These are phyloP conservation scores for Bombylius major DNA, from an alignment of 2,888 invertebrate genomes.

Conservation along the genomic window DNA sequence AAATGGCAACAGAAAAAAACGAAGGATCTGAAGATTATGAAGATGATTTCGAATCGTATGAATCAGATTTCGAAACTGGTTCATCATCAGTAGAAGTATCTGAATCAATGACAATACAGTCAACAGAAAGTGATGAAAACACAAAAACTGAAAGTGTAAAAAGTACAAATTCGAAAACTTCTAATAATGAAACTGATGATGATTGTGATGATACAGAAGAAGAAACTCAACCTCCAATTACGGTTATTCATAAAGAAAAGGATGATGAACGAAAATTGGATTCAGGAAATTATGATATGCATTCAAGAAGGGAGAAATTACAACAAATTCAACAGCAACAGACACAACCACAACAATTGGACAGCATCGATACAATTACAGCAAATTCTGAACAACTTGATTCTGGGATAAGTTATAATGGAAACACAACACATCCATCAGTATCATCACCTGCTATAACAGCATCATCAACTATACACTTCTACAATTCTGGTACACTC, in stretches of 20 bases:
- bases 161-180: not conserved
- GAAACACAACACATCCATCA: not conserved
- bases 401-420: conserved; percentile 30
- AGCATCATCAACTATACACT: conserved; percentile 4
- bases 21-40: conserved; percentile 31
- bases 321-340: conserved; percentile 5
- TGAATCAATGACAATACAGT: not conserved
- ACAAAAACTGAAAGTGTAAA: not conserved
- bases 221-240: conserved; percentile 28
- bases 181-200: not conserved
- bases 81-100: conserved; percentile 16
- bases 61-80: conserved; percentile 42
- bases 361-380: conserved; percentile 29
- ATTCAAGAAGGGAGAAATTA: conserved; percentile 16
- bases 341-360: conserved; percentile 13
- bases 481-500: conserved; percentile 1
- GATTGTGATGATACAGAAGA: conserved; percentile 22
- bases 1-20: conserved; percentile 5
- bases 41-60: conserved; percentile 46
- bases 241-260: conserved; percentile 29
- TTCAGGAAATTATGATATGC: conserved; percentile 46
- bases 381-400: conserved; percentile 30
- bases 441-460: conserved; percentile 5
- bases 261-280: conserved; percentile 45
- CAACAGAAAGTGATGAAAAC: not conserved